These are phyloP conservation scores for Cremastinae sp. DNA, from an alignment of 2,888 invertebrate species.

Conservation along the genomic window DNA sequence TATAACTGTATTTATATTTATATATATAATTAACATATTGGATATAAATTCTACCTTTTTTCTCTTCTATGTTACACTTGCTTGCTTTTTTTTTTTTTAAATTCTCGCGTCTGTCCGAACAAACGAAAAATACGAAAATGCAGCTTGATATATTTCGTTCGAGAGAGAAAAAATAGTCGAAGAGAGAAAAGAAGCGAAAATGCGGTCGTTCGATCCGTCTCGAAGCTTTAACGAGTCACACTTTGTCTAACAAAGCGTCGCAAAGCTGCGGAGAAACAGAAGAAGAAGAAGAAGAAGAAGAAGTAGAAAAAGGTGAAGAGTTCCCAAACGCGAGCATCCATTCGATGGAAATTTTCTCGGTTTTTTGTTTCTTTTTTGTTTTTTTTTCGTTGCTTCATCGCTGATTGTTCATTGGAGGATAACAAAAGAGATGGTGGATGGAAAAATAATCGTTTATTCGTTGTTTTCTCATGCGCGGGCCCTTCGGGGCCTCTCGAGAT, in stretches of 20 bases:
- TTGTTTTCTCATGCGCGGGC: conserved; percentile 48
- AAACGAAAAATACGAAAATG: conserved; percentile 34
- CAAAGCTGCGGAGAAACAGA: conserved; percentile 71
- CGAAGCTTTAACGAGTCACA: conserved; percentile 76
- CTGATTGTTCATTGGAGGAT: too few species aligned
- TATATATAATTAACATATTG: conserved; percentile 43
- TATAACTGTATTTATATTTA: conserved; percentile 60
- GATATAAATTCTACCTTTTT: conserved; percentile 44
- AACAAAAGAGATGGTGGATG: conserved; percentile 24
- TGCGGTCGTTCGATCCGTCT: conserved; percentile 25
- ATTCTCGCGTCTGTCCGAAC: conserved; percentile 31
- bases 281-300: conserved; percentile 60
- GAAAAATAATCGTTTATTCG: conserved; percentile 39
- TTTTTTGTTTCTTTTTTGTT: conserved; percentile 33
- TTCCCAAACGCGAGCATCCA: conserved; percentile 38
- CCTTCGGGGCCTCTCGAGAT: conserved; percentile 38
- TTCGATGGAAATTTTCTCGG: background rate
- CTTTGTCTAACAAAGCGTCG: conserved; percentile 77
- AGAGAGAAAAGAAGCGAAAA: conserved; percentile 8
- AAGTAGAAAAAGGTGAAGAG: too few species aligned
- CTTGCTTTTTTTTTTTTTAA: conserved; percentile 34
- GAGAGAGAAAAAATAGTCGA: conserved; percentile 14
- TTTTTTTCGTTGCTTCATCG: too few species aligned
- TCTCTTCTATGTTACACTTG: conserved; percentile 61
- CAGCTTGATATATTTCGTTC: conserved; percentile 19